Conservation (phyloP, 1,140 invertebrate species). For the Chlorops oryzae region DNA sequence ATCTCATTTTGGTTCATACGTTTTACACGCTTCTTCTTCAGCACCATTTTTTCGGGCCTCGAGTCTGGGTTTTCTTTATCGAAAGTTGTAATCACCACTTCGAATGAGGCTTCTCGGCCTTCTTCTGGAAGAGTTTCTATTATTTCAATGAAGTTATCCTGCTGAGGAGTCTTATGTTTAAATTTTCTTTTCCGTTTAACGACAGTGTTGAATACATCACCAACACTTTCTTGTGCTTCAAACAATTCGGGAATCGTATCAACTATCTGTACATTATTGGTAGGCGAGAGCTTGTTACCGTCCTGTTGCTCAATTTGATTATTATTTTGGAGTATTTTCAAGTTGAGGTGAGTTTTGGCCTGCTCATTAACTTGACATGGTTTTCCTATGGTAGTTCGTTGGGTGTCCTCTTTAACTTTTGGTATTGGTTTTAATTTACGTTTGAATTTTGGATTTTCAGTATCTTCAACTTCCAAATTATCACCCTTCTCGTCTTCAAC, state of each 20-base stretch:
- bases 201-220: conserved; percentile 30
- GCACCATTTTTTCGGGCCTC: conserved; percentile 13
- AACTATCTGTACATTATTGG: conserved; percentile 25
- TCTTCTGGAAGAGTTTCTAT: conserved; percentile 37
- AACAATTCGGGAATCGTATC: conserved; percentile 15
- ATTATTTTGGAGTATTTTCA: conserved; percentile 15
- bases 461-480: conserved; percentile 14
- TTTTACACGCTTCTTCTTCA: conserved; percentile 35
- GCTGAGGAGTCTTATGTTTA: conserved; percentile 41
- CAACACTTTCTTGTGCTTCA: conserved; percentile 10
- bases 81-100: conserved; percentile 14
- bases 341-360: conserved; percentile 10
- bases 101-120: conserved; percentile 22
- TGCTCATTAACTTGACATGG: conserved; percentile 13
- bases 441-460: conserved; percentile 20
- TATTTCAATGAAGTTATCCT: conserved; percentile 47
- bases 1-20: conserved; percentile 34
- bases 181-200: conserved; percentile 47
- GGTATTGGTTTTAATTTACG: conserved; percentile 19
- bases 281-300: conserved; percentile 16
- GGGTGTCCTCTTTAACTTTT: conserved; percentile 12
- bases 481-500: conserved; percentile 11
- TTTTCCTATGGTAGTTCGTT: conserved; percentile 20
- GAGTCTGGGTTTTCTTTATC: conserved; percentile 14
- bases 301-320: conserved; percentile 9